Percentiles rank a stretch among this genome's conserved stretches.
These are phyloP conservation scores for Podarcis lilfordi DNA, from an alignment of 2,797 vertebrate genomes.

Conservation along the genomic window DNA sequence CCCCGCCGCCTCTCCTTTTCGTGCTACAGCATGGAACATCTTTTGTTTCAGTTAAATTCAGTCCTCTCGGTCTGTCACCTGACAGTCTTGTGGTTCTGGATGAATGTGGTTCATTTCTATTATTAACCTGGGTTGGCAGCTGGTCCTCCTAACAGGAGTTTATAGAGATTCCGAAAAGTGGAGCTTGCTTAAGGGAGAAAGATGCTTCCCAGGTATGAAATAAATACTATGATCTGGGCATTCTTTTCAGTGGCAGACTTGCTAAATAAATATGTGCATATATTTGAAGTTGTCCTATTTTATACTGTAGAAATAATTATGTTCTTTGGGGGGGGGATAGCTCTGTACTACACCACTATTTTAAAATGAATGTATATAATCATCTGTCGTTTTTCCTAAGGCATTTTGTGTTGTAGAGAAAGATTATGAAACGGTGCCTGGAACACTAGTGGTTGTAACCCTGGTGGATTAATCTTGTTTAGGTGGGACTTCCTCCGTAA, in stretches of 20 bases:
- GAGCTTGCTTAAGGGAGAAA: conserved; percentile 73
- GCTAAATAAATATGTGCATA: conserved; percentile 13
- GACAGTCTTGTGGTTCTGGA: conserved; percentile 95
- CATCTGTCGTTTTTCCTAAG: conserved; percentile 32
- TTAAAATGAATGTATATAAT: neutral
- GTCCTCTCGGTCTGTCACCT: conserved; percentile 86
- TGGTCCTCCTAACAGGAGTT: conserved; percentile 72
- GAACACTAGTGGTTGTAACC: neutral
- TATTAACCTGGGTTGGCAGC: conserved; percentile 88
- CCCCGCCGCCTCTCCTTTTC: conserved; percentile 16
- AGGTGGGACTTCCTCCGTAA: conserved; percentile 7
- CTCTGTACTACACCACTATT: fast-evolving
- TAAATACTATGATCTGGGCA: conserved; percentile 37
- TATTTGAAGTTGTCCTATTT: neutral
- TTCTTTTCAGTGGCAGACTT: conserved; percentile 46
- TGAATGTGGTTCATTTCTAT: conserved; percentile 93
- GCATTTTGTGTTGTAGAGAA: neutral
- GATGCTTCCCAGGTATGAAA: conserved; percentile 85
- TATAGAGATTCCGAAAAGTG: conserved; percentile 76
- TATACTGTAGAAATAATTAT: neutral
- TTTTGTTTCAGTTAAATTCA: conserved; percentile 81
- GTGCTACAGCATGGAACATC: conserved; percentile 68
- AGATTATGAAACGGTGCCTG: neutral
- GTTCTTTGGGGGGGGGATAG: neutral
- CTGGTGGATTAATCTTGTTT: neutral